Evolutionary conservation across 2,113 vertebrate genomes (phyloP).

Genomic region (sheep (Ovis aries)): ARS-UI_Ramb_v3.0 NC_056059.1:30482001-30482500

Average conservation of each 20-base stretch:
- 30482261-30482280: background rate
- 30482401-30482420: background rate
- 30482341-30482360: background rate
- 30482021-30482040: background rate
- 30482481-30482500: background rate
- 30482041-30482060: background rate
- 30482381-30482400: background rate
- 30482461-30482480: background rate
- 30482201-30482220: background rate
- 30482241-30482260: constrained; percentile 28
- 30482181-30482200: background rate
- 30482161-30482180: constrained; percentile 35
- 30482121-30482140: background rate
- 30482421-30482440: background rate
- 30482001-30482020: background rate
- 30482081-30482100: background rate
- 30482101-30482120: background rate
- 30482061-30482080: background rate
- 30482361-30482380: no score
- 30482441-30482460: background rate
- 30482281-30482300: background rate
- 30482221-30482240: background rate
- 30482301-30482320: background rate
- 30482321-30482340: background rate
- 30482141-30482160: background rate